These are phyloP conservation scores for Drosophila nannoptera DNA, from an alignment of 1,140 invertebrate genomes.

Conservation along the genomic window DNA sequence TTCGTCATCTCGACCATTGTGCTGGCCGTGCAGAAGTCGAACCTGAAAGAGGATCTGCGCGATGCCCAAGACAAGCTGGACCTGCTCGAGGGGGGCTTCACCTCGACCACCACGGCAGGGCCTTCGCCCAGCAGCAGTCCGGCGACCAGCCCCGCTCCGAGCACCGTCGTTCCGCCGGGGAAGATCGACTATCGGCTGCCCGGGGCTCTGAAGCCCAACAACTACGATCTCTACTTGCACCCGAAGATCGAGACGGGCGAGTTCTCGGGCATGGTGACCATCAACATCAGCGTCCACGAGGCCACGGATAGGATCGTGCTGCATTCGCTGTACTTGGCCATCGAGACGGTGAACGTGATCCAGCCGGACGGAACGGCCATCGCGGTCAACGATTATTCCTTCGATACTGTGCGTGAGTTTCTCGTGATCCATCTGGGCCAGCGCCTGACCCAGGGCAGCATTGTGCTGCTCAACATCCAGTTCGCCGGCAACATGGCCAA, in stretches of 20 bases:
- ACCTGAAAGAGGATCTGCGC: constrained; percentile 49
- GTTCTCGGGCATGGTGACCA: constrained; percentile 86
- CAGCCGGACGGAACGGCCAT: constrained; percentile 14
- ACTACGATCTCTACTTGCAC: constrained; percentile 88
- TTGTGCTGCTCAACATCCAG: constrained; percentile 58
- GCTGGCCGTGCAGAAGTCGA: constrained; percentile 73
- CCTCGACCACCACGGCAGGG: constrained; percentile 30
- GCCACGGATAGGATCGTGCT: constrained; percentile 83
- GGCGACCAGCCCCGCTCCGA: constrained; percentile 10
- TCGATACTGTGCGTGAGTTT: constrained; percentile 61
- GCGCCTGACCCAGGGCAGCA: constrained; percentile 21
- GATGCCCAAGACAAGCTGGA: constrained; percentile 68
- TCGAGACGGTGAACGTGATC: constrained; percentile 33
- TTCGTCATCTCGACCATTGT: constrained; percentile 80
- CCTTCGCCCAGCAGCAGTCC: constrained; percentile 9
- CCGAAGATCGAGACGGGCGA: constrained; percentile 85
- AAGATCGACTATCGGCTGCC: constrained; percentile 83
- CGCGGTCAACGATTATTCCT: constrained; percentile 26
- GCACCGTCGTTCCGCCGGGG: constrained; percentile 42
- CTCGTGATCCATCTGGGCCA: constrained; percentile 57
- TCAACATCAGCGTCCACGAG: constrained; percentile 82
- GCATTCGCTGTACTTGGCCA: constrained; percentile 82
- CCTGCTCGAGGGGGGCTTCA: constrained; percentile 40
- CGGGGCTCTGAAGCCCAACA: constrained; percentile 82
- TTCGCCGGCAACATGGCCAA: constrained; percentile 79